phyloP scores from a whole-genome alignment of 2,888 invertebrate genomes.

The Geophilus truncorum region DNA sequence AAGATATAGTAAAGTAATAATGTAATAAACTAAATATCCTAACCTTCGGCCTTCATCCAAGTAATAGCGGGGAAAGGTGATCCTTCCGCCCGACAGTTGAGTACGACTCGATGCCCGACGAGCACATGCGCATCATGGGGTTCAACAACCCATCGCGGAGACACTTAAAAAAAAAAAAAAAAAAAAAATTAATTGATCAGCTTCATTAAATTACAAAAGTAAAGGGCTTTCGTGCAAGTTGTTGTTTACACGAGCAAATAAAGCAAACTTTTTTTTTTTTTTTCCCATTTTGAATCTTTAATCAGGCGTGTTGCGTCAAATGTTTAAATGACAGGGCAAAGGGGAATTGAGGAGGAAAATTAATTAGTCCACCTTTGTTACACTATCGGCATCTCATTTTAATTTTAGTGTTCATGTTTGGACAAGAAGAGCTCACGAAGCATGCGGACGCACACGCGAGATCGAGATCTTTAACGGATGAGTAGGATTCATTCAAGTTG shows the following conservation, averaged over 20 bases:
- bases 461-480: neutral
- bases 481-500: neutral
- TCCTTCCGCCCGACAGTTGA: slow-evolving; percentile 51
- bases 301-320: neutral
- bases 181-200: too few relatives aligned
- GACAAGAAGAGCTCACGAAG: neutral
- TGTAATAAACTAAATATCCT: too few relatives aligned
- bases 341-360: neutral
- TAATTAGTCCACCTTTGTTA: slow-evolving; percentile 10
- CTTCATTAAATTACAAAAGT: too few relatives aligned
- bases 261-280: neutral
- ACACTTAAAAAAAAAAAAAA: slow-evolving; percentile 50
- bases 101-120: slow-evolving; percentile 44
- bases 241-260: too few relatives aligned
- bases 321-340: neutral
- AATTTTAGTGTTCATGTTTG: neutral
- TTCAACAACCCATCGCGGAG: slow-evolving; percentile 52
- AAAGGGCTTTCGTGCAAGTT: too few relatives aligned
- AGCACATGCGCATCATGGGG: slow-evolving; percentile 50
- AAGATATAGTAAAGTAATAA: too few relatives aligned
- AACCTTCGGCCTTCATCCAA: slow-evolving; percentile 52
- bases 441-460: neutral
- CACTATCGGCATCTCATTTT: neutral
- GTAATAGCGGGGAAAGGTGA: slow-evolving; percentile 50
- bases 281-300: neutral